phyloP scores from a whole-genome alignment of 2,797 vertebrate species.

The Propithecus perrieri region DNA sequence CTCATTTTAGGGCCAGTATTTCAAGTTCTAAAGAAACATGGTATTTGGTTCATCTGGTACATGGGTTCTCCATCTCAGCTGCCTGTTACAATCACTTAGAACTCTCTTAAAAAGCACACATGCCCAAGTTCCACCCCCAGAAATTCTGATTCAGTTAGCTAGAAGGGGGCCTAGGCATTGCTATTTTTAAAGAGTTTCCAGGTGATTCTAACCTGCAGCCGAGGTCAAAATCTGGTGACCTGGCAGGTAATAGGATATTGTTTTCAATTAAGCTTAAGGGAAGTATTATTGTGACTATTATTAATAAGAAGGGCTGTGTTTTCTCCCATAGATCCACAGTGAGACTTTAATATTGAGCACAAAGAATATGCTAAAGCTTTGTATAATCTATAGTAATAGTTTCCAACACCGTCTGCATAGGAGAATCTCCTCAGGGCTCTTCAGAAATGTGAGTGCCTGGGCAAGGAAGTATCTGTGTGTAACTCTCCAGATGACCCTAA shows the following conservation, averaged over 20 bases:
- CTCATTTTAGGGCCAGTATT: not conserved
- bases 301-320: not conserved
- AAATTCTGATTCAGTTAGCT: not conserved
- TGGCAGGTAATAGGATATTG: not conserved
- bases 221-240: not conserved
- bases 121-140: not conserved
- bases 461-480: fast-evolving
- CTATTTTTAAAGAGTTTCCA: not conserved
- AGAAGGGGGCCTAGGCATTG: not conserved
- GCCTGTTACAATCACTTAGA: not conserved
- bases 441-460: not conserved
- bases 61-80: not conserved
- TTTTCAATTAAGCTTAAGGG: not conserved
- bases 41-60: not conserved
- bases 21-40: not conserved
- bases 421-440: not conserved
- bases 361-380: not conserved
- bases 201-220: not conserved
- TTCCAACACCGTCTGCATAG: not conserved
- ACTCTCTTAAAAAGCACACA: not conserved
- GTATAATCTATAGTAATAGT: not conserved
- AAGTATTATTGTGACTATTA: not conserved
- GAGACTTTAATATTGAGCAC: not conserved
- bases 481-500: not conserved
- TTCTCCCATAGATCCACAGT: not conserved